Conservation (phyloP, 2,888 invertebrate species). For the Conchocele bisecta region DNA sequence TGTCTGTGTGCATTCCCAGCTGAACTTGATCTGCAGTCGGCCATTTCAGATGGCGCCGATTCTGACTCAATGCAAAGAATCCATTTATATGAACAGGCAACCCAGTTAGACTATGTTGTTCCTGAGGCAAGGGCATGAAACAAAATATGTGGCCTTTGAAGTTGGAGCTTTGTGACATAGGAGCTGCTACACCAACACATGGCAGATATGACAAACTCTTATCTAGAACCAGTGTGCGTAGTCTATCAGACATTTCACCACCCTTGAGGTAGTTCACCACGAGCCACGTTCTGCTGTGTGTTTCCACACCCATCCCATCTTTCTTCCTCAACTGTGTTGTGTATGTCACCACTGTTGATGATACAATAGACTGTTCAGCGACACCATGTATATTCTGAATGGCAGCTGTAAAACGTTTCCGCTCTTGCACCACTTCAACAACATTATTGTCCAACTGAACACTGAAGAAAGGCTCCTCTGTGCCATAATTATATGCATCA, state of each 20-base stretch:
- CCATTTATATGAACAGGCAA: slow-evolving; percentile 79
- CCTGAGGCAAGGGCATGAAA: slow-evolving; percentile 77
- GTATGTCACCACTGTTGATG: background rate
- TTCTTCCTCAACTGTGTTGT: background rate
- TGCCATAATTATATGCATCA: background rate
- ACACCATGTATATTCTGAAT: no score
- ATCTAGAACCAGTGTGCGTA: slow-evolving; percentile 37
- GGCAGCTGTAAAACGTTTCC: background rate
- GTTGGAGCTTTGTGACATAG: background rate
- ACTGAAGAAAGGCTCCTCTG: background rate
- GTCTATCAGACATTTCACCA: slow-evolving; percentile 41
- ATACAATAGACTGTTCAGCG: no score
- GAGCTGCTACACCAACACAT: slow-evolving; percentile 50
- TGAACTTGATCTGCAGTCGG: slow-evolving; percentile 61
- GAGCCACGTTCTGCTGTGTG: slow-evolving; percentile 39
- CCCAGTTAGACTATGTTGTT: slow-evolving; percentile 71
- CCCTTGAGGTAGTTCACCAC: slow-evolving; percentile 61
- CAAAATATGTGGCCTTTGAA: slow-evolving; percentile 76
- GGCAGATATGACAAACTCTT: slow-evolving; percentile 44
- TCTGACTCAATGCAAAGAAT: slow-evolving; percentile 76
- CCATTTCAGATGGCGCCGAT: slow-evolving; percentile 78
- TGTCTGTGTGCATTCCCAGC: slow-evolving; percentile 57
- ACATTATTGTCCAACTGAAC: slow-evolving; percentile 10
- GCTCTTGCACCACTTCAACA: background rate
- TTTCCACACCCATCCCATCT: background rate